These are phyloP conservation scores for Odontesthes bonariensis DNA, from an alignment of 2,113 vertebrate genomes.

Conservation along the genomic window DNA sequence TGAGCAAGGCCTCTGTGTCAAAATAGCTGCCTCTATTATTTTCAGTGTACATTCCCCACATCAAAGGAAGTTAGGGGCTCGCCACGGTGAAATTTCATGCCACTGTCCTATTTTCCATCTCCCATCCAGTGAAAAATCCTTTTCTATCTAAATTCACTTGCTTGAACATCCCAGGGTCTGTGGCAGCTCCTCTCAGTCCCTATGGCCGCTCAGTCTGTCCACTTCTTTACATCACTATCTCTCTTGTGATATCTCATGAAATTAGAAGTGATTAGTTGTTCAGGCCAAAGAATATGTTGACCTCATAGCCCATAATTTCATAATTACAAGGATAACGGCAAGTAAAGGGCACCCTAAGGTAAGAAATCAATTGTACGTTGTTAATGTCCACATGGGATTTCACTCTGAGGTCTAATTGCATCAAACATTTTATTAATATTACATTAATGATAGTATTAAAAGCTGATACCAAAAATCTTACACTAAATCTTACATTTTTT, in stretches of 20 bases:
- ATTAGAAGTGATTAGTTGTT: neutral
- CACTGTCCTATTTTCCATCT: too few relatives aligned
- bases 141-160: too few relatives aligned
- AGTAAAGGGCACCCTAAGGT: neutral
- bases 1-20: neutral
- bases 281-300: neutral
- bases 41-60: neutral
- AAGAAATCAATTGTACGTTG: neutral
- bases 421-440: neutral
- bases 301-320: neutral
- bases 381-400: neutral
- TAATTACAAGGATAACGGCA: neutral
- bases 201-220: neutral
- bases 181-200: neutral
- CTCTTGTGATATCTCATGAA: too few relatives aligned
- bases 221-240: neutral
- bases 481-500: neutral
- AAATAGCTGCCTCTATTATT: neutral
- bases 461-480: neutral
- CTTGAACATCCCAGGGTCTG: too few relatives aligned
- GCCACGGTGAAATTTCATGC: too few relatives aligned
- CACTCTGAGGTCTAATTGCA: neutral
- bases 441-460: neutral
- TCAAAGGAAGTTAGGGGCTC: neutral
- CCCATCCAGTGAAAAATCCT: too few relatives aligned